Percentiles rank a stretch among this genome's conserved stretches.
phyloP scores from a whole-genome alignment of 1,140 invertebrate genomes.

The Trachymyrmex cornetzi region DNA sequence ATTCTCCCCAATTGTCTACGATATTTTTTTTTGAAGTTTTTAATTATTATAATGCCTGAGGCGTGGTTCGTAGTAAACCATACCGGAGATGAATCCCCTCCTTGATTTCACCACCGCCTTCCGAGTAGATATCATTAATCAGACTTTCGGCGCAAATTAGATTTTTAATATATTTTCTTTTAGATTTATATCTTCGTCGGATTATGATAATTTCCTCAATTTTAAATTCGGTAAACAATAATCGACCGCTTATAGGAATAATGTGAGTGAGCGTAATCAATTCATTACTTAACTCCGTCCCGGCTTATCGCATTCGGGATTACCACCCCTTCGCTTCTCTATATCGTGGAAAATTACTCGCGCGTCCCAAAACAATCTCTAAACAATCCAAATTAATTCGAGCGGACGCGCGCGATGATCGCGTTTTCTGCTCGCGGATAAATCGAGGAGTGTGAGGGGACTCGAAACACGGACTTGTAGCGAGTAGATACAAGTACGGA shows the following conservation, averaged over 20 bases:
- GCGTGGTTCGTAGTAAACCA: background rate
- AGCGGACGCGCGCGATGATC: slow-evolving; percentile 54
- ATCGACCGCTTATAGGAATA: slow-evolving; percentile 17
- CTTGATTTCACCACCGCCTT: background rate
- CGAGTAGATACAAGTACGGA: slow-evolving; percentile 41
- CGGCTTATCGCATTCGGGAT: slow-evolving; percentile 27
- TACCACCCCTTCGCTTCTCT: background rate
- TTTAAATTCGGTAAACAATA: slow-evolving; percentile 21
- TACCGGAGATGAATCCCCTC: background rate
- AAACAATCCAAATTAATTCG: slow-evolving; percentile 60
- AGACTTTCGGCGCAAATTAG: slow-evolving; percentile 12
- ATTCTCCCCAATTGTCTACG: background rate
- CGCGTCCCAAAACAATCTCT: slow-evolving; percentile 49
- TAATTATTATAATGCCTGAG: background rate
- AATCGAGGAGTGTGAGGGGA: background rate
- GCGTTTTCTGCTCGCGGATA: slow-evolving; percentile 47
- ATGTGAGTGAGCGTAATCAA: slow-evolving; percentile 34
- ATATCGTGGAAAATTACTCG: slow-evolving; percentile 47
- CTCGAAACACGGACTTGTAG: slow-evolving; percentile 13
- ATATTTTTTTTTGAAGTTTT: background rate
- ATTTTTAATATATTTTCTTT: slow-evolving; percentile 27
- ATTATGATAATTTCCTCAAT: background rate
- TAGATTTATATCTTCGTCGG: background rate
- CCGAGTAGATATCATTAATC: background rate
- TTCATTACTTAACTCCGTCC: slow-evolving; percentile 28